These are phyloP conservation scores for Coptodon rendalli DNA, from an alignment of 2,113 vertebrate genomes.

Conservation along the genomic window DNA sequence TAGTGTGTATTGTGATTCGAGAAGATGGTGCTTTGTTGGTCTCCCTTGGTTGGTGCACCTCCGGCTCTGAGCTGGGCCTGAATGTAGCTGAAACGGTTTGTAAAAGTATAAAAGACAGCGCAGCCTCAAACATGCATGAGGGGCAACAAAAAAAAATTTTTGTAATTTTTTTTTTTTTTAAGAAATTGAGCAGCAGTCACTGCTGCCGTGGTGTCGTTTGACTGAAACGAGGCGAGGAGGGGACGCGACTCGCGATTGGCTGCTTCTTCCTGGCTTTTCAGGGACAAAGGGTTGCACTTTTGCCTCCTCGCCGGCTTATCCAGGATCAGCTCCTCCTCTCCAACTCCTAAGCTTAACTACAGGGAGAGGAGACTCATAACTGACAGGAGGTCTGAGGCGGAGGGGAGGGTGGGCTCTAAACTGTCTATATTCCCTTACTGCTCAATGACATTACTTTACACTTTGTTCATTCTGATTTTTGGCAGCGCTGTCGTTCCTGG, in stretches of 20 bases:
- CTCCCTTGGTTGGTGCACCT: background rate
- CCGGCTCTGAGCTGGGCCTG: background rate
- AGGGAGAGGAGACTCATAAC: constrained; percentile 15
- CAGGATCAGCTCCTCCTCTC: constrained; percentile 31
- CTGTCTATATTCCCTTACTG: constrained; percentile 17
- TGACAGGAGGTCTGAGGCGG: background rate
- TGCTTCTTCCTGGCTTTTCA: constrained; percentile 45
- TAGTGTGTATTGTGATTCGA: background rate
- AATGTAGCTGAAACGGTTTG: constrained; percentile 39
- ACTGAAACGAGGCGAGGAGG: constrained; percentile 23
- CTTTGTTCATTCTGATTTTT: constrained; percentile 33
- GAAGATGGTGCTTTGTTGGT: constrained; percentile 41
- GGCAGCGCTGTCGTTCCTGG: background rate
- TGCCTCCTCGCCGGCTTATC: constrained; percentile 7
- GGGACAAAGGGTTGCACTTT: constrained; percentile 28
- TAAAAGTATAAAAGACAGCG: background rate
- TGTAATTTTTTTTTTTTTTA: background rate
- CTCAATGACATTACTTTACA: constrained; percentile 14
- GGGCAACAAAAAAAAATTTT: background rate
- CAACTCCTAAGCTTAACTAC: constrained; percentile 25
- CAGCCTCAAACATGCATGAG: background rate
- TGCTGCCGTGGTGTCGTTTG: background rate
- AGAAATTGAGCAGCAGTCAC: background rate
- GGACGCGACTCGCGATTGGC: constrained; percentile 5
- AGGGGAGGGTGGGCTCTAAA: background rate